Evolutionary conservation across 2,797 vertebrate species (phyloP).

Genomic region (Gymnoscopelus microlampas): DNA sequence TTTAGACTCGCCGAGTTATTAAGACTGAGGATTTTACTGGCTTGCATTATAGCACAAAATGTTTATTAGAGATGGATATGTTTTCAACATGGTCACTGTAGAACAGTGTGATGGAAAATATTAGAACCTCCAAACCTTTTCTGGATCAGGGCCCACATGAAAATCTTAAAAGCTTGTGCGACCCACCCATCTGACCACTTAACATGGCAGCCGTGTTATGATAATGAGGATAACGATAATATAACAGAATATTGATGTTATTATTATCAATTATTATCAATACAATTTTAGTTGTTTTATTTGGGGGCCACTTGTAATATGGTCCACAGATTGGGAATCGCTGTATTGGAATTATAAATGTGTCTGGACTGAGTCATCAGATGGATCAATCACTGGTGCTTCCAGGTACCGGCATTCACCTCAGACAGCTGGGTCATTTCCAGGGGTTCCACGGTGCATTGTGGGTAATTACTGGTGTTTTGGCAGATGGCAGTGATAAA

Average conservation of each 20-base stretch:
- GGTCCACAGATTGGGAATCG: too few species aligned
- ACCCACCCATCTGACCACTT: too few species aligned
- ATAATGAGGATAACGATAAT: too few species aligned
- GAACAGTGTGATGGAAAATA: conserved; percentile 42
- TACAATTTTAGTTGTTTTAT: too few species aligned
- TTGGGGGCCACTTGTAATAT: too few species aligned
- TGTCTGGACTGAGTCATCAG: conserved; percentile 58
- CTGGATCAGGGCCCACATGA: too few species aligned
- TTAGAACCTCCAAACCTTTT: background rate
- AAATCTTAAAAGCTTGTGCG: too few species aligned
- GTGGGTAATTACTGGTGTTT: conserved; percentile 51
- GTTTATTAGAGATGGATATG: conserved; percentile 20
- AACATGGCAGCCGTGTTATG: too few species aligned
- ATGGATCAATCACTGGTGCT: conserved; percentile 51
- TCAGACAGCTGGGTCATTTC: conserved; percentile 8
- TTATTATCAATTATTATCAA: too few species aligned
- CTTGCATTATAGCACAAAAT: too few species aligned
- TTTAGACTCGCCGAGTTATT: too few species aligned
- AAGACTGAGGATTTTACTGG: conserved; percentile 8
- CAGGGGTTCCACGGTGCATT: conserved; percentile 49
- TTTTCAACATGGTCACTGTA: conserved; percentile 22
- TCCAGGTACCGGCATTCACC: conserved; percentile 14
- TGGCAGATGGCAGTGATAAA: conserved; percentile 22
- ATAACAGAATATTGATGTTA: too few species aligned
- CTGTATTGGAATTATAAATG: conserved; percentile 53